Conservation (phyloP, 1,140 invertebrate species). For the Holcopasites calliopsidis region DNA sequence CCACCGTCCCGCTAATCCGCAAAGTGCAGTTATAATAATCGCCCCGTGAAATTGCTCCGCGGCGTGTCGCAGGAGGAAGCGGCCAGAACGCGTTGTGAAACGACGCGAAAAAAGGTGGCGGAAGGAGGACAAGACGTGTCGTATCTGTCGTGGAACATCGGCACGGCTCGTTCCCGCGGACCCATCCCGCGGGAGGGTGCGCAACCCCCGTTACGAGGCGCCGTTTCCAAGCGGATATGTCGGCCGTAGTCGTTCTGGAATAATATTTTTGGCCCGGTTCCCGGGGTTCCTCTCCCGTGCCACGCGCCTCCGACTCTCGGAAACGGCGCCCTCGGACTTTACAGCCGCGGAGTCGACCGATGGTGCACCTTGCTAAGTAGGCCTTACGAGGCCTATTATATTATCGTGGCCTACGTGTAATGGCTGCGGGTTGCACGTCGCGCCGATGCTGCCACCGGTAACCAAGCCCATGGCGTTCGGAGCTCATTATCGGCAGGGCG, state of each 20-base stretch:
- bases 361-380: conserved; percentile 54
- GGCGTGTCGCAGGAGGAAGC: neutral
- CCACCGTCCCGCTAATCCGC: conserved; percentile 43
- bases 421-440: conserved; percentile 25
- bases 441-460: conserved; percentile 11
- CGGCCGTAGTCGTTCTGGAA: conserved; percentile 41
- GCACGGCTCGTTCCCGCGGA: conserved; percentile 15
- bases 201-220: conserved; percentile 36
- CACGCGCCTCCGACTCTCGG: neutral
- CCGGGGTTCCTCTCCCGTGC: neutral
- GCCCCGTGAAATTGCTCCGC: conserved; percentile 37
- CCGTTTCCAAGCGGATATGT: conserved; percentile 29
- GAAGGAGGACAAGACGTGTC: neutral
- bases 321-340: too few species aligned
- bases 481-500: neutral
- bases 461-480: neutral
- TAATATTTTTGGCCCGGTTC: conserved; percentile 63
- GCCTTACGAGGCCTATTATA: conserved; percentile 55
- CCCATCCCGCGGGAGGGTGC: conserved; percentile 35
- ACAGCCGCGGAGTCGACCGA: too few species aligned
- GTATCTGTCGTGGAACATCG: conserved; percentile 3
- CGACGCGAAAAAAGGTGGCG: neutral
- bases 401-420: conserved; percentile 35
- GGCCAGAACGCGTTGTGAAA: neutral
- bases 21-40: conserved; percentile 53